phyloP scores from a whole-genome alignment of 1,140 invertebrate species.

The Drosophila mojavensis region DNA sequence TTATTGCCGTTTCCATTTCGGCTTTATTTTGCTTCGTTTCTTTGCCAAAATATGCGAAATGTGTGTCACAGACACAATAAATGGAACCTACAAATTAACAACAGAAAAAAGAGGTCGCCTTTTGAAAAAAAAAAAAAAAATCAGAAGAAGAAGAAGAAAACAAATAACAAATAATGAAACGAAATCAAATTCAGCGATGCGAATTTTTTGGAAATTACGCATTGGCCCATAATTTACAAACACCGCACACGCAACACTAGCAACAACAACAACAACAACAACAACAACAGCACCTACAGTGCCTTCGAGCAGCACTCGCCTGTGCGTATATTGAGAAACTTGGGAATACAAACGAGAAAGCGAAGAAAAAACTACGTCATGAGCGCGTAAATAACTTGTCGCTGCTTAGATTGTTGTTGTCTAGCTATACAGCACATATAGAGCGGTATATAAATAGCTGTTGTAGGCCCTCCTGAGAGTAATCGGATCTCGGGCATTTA shows the following conservation, averaged over 20 bases:
- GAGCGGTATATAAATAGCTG: constrained; percentile 17
- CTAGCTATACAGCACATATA: too few species aligned
- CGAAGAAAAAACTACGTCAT: constrained; percentile 52
- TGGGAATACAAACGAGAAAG: constrained; percentile 39
- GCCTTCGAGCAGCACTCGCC: constrained; percentile 34
- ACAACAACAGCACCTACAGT: constrained; percentile 11
- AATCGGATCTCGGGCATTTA: constrained; percentile 5
- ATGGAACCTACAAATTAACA: constrained; percentile 74
- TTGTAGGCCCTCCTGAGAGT: constrained; percentile 5
- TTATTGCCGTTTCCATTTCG: constrained; percentile 61
- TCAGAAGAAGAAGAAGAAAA: not conserved
- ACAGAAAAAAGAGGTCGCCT: constrained; percentile 48
- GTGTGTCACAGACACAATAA: constrained; percentile 65
- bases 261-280: constrained; percentile 16
- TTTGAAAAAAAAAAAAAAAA: not conserved
- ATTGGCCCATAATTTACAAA: constrained; percentile 50
- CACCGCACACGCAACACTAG: constrained; percentile 40
- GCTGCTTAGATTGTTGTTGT: not conserved
- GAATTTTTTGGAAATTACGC: constrained; percentile 59
- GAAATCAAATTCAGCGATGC: constrained; percentile 37
- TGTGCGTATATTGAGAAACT: not conserved
- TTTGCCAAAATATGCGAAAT: constrained; percentile 51
- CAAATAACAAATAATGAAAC: constrained; percentile 22
- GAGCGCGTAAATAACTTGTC: constrained; percentile 4
- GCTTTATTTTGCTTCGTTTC: constrained; percentile 15